A percentile compares a stretch with the other conserved stretches of the same genome.
phyloP scores from a whole-genome alignment of 2,797 vertebrate genomes.

The Enteromius afrohamiltoni region DNA sequence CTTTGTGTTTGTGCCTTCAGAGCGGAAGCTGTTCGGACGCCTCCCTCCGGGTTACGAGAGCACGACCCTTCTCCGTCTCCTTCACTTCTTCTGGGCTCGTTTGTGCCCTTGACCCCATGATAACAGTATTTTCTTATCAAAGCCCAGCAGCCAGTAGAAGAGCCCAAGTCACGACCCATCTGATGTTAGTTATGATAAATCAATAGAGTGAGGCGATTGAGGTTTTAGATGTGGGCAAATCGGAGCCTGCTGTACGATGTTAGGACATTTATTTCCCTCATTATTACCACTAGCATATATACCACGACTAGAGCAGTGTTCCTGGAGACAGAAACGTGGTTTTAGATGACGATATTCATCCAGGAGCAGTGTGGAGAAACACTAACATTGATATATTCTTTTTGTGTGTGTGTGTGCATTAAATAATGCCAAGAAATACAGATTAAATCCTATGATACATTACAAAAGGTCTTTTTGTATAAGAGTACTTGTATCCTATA shows the following conservation, averaged over 20 bases:
- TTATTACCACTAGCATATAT: not conserved
- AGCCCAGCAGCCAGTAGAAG: not conserved
- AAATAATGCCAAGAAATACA: too few relatives aligned
- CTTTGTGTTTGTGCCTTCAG: conserved; percentile 51
- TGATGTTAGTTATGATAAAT: not conserved
- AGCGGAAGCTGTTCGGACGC: not conserved
- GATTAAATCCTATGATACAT: not conserved
- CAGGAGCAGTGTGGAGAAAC: not conserved
- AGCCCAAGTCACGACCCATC: not conserved
- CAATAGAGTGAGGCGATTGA: not conserved
- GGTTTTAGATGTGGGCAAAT: too few relatives aligned
- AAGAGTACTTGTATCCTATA: not conserved
- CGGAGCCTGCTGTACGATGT: not conserved
- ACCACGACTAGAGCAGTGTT: not conserved
- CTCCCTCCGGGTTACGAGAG: not conserved
- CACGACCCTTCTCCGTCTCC: conserved; percentile 41
- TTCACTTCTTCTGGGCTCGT: conserved; percentile 21
- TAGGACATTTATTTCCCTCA: not conserved
- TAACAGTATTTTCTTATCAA: not conserved
- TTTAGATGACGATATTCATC: not conserved
- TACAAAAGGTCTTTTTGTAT: not conserved
- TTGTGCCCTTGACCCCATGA: not conserved
- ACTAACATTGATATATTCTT: not conserved
- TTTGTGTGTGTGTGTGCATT: too few relatives aligned
- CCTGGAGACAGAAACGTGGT: not conserved